Evolutionary conservation across 2,113 vertebrate genomes (phyloP), one percentile per base, ranked within the genome.

Genomic region (Orycteropus afer): DNA sequence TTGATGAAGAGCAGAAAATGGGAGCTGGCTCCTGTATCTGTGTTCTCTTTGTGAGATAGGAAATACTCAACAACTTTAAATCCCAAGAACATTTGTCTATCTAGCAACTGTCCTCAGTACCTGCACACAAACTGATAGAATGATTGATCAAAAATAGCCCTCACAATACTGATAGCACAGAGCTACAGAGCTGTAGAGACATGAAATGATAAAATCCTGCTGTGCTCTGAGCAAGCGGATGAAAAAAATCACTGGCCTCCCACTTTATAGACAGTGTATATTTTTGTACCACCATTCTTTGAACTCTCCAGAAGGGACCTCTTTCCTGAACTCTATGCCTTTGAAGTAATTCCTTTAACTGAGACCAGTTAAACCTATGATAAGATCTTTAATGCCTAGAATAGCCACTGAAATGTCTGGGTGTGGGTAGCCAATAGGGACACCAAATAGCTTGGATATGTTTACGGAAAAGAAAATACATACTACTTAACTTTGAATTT

Each of bases 341-440:
- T 88, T 82, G 79, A 91, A 97, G 92, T 83, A 23, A 91, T 90
- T 83, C 40, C 32, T 93, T 91, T 89, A 92, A 49, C 59, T 40
- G 59, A 88, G 40, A 78, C 27, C 20, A 40, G 45, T 90, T 79
- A 86, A 86, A 69, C 12, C 9, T 80, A 15, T 69, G 9, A 14
- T 63, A 79, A 8, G 18, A 81, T 78, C 13, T 94, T 76, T 61
- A 79, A 42, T 76, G 10, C 5, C 18, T 15, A 90, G 61, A 78
- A 73, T 65, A 90, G 49, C 22, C 87, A 2, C 49, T 81, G 20
- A 76, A 92, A 90, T 55, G 8, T 69, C 49, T 85, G 73, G 47
- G 11, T 3, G 34, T 3, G 61, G 40, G 23, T 22, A 87, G 11
- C 13, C 15, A 89, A 61, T 42, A 65, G 55, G 27, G 13, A 5